Evolutionary conservation across 2,113 vertebrate genomes (phyloP).

Genomic region (Gallinago paraguaiae): DNA sequence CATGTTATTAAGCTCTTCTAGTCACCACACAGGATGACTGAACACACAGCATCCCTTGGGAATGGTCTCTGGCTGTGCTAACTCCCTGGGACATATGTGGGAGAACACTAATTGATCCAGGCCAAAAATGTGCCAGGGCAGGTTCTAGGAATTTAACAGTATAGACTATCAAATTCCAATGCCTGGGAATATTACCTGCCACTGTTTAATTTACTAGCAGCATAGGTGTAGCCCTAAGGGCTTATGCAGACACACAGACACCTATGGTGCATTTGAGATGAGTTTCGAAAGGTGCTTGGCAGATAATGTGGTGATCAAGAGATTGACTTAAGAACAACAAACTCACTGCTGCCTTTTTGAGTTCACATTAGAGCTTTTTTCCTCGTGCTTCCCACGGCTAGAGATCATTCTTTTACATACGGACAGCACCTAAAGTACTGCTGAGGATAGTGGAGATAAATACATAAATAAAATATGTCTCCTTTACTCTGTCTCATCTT

Average conservation of each 20-base stretch:
- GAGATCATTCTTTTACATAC: neutral
- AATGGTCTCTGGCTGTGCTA: slow-evolving; percentile 10
- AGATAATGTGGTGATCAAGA: neutral
- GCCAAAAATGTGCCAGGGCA: slow-evolving; percentile 59
- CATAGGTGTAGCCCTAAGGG: slow-evolving; percentile 56
- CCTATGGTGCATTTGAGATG: neutral
- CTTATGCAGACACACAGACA: neutral
- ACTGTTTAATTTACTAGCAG: slow-evolving; percentile 41
- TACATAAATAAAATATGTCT: neutral
- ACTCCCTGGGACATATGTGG: slow-evolving; percentile 20
- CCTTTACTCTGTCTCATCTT: neutral
- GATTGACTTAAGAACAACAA: neutral
- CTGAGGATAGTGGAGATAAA: neutral
- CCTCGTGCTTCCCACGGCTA: neutral
- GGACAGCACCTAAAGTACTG: neutral
- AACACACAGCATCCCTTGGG: neutral
- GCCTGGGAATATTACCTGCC: slow-evolving; percentile 54
- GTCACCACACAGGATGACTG: neutral
- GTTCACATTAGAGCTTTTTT: neutral
- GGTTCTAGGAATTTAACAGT: slow-evolving; percentile 54
- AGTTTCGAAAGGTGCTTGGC: neutral
- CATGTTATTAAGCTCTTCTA: neutral
- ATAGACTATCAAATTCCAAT: slow-evolving; percentile 50
- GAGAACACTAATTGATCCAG: slow-evolving; percentile 48
- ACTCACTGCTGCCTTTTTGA: neutral